A percentile compares a stretch with the other conserved stretches of the same genome.
Conservation (phyloP, 2,113 vertebrate species). For the Isichthys henryi region DNA sequence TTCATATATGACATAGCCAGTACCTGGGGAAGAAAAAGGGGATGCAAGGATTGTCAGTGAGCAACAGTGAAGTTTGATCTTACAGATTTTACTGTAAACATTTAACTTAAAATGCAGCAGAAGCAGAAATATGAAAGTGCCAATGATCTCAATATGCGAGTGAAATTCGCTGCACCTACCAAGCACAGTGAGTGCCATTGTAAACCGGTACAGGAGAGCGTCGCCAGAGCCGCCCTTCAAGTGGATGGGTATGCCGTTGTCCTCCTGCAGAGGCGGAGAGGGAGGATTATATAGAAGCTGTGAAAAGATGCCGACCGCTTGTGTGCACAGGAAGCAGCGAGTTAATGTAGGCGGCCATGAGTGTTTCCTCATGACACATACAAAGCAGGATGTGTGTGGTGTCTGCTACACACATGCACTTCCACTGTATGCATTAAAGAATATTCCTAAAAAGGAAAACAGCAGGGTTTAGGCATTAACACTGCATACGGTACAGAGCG, state of each 20-base stretch:
- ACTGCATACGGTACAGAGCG: not conserved
- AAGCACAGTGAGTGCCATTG: conserved; percentile 61
- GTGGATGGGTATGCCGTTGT: conserved; percentile 81
- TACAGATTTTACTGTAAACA: not conserved
- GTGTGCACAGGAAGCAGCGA: not conserved
- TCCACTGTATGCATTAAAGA: not conserved
- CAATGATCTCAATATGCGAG: not conserved
- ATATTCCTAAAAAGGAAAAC: not conserved
- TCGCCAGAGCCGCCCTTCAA: conserved; percentile 77
- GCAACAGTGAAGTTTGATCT: not conserved
- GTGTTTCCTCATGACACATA: not conserved
- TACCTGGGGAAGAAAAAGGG: conserved; percentile 55
- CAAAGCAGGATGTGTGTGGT: not conserved
- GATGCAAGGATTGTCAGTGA: too few relatives aligned
- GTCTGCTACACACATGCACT: not conserved
- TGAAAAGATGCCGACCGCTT: not conserved
- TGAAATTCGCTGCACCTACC: conserved; percentile 59
- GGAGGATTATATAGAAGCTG: not conserved
- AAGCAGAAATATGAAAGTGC: not conserved
- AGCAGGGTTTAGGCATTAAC: not conserved
- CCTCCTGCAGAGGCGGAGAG: conserved; percentile 58
- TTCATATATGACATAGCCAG: conserved; percentile 60
- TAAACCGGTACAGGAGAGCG: conserved; percentile 69
- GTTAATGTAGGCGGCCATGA: not conserved
- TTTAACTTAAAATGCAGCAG: not conserved